phyloP scores from a whole-genome alignment of 2,888 invertebrate species.

The Gandaritis pyraliata region DNA sequence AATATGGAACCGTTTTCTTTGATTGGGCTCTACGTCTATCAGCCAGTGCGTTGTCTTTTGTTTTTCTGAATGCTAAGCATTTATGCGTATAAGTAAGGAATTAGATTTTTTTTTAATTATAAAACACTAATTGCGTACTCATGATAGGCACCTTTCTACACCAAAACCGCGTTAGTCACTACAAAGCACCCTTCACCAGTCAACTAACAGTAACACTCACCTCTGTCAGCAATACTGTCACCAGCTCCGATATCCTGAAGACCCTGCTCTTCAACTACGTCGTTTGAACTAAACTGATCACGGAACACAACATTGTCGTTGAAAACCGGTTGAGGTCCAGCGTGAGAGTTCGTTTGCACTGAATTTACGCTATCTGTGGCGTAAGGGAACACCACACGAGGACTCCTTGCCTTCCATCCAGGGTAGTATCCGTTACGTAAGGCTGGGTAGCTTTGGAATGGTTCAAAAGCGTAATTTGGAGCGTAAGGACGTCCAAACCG shows the following conservation, averaged over 20 bases:
- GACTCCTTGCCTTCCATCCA: conserved; percentile 79
- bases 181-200: conserved; percentile 3
- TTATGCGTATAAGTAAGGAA: no score
- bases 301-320: conserved; percentile 81
- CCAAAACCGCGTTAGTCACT: conserved; percentile 16
- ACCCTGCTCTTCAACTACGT: conserved; percentile 84
- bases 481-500: conserved; percentile 71
- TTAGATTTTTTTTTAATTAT: neutral
- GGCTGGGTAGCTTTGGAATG: conserved; percentile 59
- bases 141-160: conserved; percentile 8
- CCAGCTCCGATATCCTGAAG: conserved; percentile 86
- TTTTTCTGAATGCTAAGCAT: no score
- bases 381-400: conserved; percentile 79
- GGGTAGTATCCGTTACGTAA: conserved; percentile 66
- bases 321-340: conserved; percentile 53
- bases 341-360: conserved; percentile 77
- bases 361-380: conserved; percentile 68
- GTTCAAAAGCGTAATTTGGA: conserved; percentile 67
- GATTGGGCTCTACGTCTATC: no score
- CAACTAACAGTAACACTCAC: conserved; percentile 78
- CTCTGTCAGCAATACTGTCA: conserved; percentile 86
- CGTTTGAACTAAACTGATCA: conserved; percentile 85
- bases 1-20: neutral
- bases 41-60: no score
- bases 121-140: neutral